phyloP scores from a whole-genome alignment of 2,797 vertebrate species.

The Propithecus deckenii region DNA sequence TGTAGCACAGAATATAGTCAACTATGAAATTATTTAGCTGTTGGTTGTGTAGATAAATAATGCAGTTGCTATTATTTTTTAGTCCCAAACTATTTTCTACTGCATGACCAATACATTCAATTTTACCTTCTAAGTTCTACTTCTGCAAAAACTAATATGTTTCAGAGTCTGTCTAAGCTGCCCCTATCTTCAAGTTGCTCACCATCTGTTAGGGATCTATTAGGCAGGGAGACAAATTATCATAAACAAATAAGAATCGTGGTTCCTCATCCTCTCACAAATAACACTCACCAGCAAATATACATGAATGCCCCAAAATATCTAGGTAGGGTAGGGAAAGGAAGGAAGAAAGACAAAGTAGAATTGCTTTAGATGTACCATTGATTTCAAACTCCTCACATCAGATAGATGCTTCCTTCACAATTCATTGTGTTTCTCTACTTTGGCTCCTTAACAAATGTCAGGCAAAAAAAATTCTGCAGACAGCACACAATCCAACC shows the following conservation, averaged over 20 bases:
- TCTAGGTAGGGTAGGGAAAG: background rate
- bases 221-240: background rate
- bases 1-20: background rate
- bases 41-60: background rate
- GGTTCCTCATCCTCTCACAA: background rate
- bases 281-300: background rate
- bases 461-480: background rate
- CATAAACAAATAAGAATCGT: background rate
- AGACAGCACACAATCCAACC: background rate
- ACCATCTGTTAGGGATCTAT: background rate
- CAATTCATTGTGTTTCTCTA: background rate
- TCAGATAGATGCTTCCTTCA: background rate
- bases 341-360: background rate
- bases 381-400: background rate
- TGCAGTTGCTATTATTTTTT: background rate
- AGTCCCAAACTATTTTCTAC: background rate
- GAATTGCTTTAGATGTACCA: background rate
- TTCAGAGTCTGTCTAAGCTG: background rate
- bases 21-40: background rate
- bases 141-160: background rate
- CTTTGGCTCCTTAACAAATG: background rate
- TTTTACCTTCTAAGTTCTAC: background rate
- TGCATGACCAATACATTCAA: background rate
- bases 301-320: background rate
- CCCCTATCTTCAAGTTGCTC: background rate